Evolutionary conservation across 2,113 vertebrate genomes (phyloP), one percentile per base, ranked within the genome.

Genomic region (Reinhardtius hippoglossoides): DNA sequence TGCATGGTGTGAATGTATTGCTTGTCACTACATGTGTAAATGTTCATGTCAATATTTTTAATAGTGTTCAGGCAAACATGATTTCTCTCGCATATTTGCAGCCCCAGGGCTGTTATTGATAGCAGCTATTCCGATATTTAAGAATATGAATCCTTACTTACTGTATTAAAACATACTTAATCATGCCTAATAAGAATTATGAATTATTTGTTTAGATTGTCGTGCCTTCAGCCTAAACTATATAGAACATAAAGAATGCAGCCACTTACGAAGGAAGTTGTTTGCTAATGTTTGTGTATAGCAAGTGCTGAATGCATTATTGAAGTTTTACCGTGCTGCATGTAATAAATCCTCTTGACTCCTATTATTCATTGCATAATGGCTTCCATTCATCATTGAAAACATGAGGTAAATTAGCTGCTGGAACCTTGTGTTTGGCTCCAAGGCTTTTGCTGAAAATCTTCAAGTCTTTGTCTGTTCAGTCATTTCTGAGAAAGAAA

Each of bases 281-380:
- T 78, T 82, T 61, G 40, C 74, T 82, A 71, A 75, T 87, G 71
- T 88, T 82, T 78, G 66, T 79, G 52, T 80, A 61, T 58, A 74
- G 82, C 65, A 64, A 71, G 40, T 62, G 63, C 77, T 75, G 64
- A 63, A 76, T 85, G 62, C 84, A 73, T 84, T 88, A 81, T 85
- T 84, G 78, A 84, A 83, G 76, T 90, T 82, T 81, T 80, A 67
- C 83, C 5, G 12, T 60, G 70, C 48, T 70, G 63, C 59, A 48
- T 78, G 81, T 82, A 91, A 93, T 93, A 89, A 92, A 93, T 92
- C 77, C 84, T 82, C 81, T 65, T 81, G 76, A 84, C 87, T 87
- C 80, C 77, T 85, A 84, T 92, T 93, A 89, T 92, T 91, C 87
- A 89, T 77, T 71, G 76, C 71, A 88, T 91, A 89, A 91, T 92